Evolutionary conservation across 1,140 invertebrate species (phyloP).

Genomic region (Trichogramma pretiosum): DNA sequence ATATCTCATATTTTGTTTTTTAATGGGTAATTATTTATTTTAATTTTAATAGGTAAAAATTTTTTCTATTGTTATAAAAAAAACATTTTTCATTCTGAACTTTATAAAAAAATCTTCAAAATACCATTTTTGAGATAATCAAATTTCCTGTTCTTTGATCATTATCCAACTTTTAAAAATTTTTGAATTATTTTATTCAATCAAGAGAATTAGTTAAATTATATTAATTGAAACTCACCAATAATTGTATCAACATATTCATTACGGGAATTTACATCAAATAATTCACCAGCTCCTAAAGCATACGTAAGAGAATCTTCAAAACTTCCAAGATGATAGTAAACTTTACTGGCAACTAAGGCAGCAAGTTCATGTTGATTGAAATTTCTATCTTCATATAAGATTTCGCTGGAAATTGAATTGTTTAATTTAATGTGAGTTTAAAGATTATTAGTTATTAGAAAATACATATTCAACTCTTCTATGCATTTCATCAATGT

Average conservation of each 20-base stretch:
- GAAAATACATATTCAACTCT: not conserved
- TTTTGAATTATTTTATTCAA: not conserved
- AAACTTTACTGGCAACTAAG: slow-evolving; percentile 95
- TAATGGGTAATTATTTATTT: too few relatives aligned
- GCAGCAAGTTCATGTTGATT: slow-evolving; percentile 85
- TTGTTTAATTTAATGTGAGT: slow-evolving; percentile 7
- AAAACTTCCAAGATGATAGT: slow-evolving; percentile 94
- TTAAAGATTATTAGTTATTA: not conserved
- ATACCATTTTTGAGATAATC: too few relatives aligned
- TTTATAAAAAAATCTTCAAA: too few relatives aligned
- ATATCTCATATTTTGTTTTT: too few relatives aligned
- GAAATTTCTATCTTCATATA: slow-evolving; percentile 88
- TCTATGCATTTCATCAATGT: too few relatives aligned
- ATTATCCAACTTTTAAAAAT: slow-evolving; percentile 2
- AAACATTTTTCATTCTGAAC: too few relatives aligned
- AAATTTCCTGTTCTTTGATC: too few relatives aligned
- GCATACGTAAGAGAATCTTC: slow-evolving; percentile 93
- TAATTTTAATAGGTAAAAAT: too few relatives aligned
- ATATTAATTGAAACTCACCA: slow-evolving; percentile 42
- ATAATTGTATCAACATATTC: slow-evolving; percentile 97
- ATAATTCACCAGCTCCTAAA: slow-evolving; percentile 82
- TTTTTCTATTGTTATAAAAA: too few relatives aligned
- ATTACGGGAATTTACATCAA: slow-evolving; percentile 85
- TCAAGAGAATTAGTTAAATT: not conserved
- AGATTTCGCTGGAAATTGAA: slow-evolving; percentile 63